These are phyloP conservation scores for Rhimphoctona megacephalus DNA, from an alignment of 2,888 invertebrate genomes.

Conservation along the genomic window DNA sequence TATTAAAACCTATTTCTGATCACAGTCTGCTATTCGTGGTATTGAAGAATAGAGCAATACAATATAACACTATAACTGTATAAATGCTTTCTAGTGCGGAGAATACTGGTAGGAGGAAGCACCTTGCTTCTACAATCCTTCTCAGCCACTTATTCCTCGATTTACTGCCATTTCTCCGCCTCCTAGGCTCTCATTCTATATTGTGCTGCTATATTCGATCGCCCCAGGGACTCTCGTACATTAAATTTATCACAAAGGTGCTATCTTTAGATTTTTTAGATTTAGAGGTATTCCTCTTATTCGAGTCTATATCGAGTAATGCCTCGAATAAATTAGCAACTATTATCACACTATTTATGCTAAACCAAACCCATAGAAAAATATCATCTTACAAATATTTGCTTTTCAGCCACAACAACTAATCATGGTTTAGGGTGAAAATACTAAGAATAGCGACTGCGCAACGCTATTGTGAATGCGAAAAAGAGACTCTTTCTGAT, in stretches of 20 bases:
- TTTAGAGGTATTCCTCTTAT: conserved; percentile 16
- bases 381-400: not conserved
- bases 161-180: conserved; percentile 61
- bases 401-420: conserved; percentile 72
- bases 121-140: conserved; percentile 72
- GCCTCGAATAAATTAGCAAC: conserved; percentile 20
- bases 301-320: conserved; percentile 14
- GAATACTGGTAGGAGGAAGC: conserved; percentile 48
- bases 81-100: conserved; percentile 7
- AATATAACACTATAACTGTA: conserved; percentile 40
- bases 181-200: conserved; percentile 37
- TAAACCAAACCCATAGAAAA: not conserved
- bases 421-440: conserved; percentile 75
- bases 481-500: conserved; percentile 26
- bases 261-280: conserved; percentile 43
- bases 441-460: conserved; percentile 49
- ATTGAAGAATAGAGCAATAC: conserved; percentile 23
- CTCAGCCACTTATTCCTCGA: conserved; percentile 78
- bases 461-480: not conserved
- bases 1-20: conserved; percentile 29
- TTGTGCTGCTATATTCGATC: conserved; percentile 33
- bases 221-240: conserved; percentile 13
- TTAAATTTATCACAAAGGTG: conserved; percentile 12
- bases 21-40: conserved; percentile 34
- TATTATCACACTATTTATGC: not conserved